Percentiles rank a stretch among this genome's conserved stretches.
Conservation (phyloP, 1,140 invertebrate genomes). For the Leptopilina boulardi region DNA sequence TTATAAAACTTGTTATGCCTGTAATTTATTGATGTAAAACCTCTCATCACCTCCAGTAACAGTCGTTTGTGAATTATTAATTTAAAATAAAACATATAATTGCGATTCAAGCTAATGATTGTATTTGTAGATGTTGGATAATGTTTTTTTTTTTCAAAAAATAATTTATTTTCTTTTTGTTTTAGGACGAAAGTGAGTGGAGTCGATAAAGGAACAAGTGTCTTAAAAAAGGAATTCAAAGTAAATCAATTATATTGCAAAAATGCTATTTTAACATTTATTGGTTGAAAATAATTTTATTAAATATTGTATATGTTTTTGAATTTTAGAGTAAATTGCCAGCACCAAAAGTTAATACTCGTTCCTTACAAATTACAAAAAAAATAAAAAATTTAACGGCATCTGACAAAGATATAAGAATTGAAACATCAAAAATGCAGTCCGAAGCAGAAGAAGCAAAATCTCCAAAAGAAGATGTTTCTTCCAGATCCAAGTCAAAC, state of each 20-base stretch:
- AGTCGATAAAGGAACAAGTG: slow-evolving; percentile 43
- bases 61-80: slow-evolving; percentile 47
- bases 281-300: background rate
- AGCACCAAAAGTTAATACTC: slow-evolving; percentile 44
- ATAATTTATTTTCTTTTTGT: slow-evolving; percentile 48
- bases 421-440: slow-evolving; percentile 54
- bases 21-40: slow-evolving; percentile 49
- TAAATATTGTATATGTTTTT: background rate
- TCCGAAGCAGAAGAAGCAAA: slow-evolving; percentile 47
- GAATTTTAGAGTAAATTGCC: slow-evolving; percentile 60
- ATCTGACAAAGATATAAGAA: slow-evolving; percentile 40
- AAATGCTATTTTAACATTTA: no score
- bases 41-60: slow-evolving; percentile 66
- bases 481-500: background rate
- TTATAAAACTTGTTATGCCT: slow-evolving; percentile 33
- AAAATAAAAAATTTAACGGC: slow-evolving; percentile 39
- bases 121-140: no score
- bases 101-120: slow-evolving; percentile 23
- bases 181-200: slow-evolving; percentile 56
- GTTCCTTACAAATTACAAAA: slow-evolving; percentile 30
- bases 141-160: slow-evolving; percentile 18
- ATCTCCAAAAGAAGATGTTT: slow-evolving; percentile 37
- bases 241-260: slow-evolving; percentile 25
- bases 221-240: slow-evolving; percentile 52
- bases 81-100: slow-evolving; percentile 23